phyloP scores from a whole-genome alignment of 2,888 invertebrate species.

The Torymus auratus region DNA sequence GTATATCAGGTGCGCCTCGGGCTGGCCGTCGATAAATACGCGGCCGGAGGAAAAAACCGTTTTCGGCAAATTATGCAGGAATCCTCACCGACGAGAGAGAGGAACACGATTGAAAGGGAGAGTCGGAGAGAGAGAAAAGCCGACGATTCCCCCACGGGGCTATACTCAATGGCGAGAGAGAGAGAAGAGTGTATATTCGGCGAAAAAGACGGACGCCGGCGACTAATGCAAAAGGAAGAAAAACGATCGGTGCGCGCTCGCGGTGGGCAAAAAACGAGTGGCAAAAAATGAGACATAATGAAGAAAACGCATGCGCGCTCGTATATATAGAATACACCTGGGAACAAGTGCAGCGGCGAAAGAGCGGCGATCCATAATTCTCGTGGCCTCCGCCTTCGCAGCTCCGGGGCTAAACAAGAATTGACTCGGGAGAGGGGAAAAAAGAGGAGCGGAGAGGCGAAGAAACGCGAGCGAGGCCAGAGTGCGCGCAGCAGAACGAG shows the following conservation, averaged over 20 bases:
- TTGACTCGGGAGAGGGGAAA: slow-evolving; percentile 8
- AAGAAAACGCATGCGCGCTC: slow-evolving; percentile 5
- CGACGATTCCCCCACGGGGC: too few species aligned
- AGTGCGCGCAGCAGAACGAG: slow-evolving; percentile 63
- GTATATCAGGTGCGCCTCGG: too few species aligned
- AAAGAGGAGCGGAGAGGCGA: not conserved
- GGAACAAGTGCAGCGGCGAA: slow-evolving; percentile 1
- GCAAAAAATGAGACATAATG: slow-evolving; percentile 37
- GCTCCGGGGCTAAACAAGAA: slow-evolving; percentile 24
- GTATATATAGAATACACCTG: not conserved
- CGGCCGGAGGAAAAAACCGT: not conserved
- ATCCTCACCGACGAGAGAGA: slow-evolving; percentile 37
- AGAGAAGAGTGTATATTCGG: too few species aligned
- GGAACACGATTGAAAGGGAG: not conserved
- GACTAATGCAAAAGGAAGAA: too few species aligned
- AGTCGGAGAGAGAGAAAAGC: not conserved
- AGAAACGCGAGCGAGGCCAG: not conserved
- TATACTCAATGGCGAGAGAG: too few species aligned
- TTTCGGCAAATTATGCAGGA: slow-evolving; percentile 50
- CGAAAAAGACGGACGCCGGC: too few species aligned
- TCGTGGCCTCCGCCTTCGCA: slow-evolving; percentile 29
- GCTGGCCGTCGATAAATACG: too few species aligned
- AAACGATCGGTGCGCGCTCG: not conserved
- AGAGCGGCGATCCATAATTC: slow-evolving; percentile 34
- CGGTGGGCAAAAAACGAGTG: not conserved